Evolutionary conservation across 2,888 invertebrate genomes (phyloP).

Genomic region (Morpho achilles): DNA sequence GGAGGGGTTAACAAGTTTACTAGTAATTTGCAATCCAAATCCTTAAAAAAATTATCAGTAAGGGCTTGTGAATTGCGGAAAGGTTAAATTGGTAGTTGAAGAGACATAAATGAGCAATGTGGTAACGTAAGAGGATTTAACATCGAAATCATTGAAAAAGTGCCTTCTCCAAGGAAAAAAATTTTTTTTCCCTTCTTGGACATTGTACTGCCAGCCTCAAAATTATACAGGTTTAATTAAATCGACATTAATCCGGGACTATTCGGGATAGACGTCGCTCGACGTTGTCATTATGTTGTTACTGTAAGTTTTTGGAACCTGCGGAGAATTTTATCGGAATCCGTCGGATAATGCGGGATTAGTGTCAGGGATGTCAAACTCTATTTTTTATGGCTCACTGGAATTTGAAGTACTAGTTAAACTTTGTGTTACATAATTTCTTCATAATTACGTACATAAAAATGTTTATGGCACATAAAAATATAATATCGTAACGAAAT

Average conservation of each 20-base stretch:
- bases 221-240: slow-evolving; percentile 77
- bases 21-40: too few relatives aligned
- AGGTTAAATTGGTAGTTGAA: too few relatives aligned
- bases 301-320: slow-evolving; percentile 55
- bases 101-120: too few relatives aligned
- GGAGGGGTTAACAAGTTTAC: too few relatives aligned
- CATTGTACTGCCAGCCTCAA: slow-evolving; percentile 41
- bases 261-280: slow-evolving; percentile 57
- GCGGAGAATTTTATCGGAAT: slow-evolving; percentile 51
- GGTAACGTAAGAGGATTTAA: too few relatives aligned
- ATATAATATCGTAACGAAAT: too few relatives aligned
- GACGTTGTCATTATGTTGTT: slow-evolving; percentile 69
- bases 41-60: too few relatives aligned
- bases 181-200: slow-evolving; percentile 10
- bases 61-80: too few relatives aligned
- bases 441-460: too few relatives aligned
- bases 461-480: too few relatives aligned
- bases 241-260: slow-evolving; percentile 72
- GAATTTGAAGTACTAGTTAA: neutral
- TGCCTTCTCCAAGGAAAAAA: slow-evolving; percentile 2
- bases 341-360: slow-evolving; percentile 45
- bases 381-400: slow-evolving; percentile 16
- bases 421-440: too few relatives aligned
- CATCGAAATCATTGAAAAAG: neutral
- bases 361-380: slow-evolving; percentile 37